These are phyloP conservation scores for Enteromius treurensis DNA, from an alignment of 2,797 vertebrate species.

Conservation along the genomic window DNA sequence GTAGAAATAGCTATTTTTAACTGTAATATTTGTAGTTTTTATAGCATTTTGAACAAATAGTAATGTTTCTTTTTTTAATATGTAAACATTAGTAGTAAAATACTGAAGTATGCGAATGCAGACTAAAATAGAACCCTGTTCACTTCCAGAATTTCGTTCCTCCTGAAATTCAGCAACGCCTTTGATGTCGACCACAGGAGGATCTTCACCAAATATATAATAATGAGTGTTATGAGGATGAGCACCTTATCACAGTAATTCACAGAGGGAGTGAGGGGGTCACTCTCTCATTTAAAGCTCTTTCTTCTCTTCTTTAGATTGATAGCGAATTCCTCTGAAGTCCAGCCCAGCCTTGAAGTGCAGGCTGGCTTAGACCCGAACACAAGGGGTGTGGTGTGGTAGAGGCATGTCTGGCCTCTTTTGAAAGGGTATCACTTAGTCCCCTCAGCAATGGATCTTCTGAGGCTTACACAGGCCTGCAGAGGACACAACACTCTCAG, in stretches of 20 bases:
- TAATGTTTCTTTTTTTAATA: background rate
- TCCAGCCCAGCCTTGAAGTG: constrained; percentile 76
- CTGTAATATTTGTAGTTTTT: background rate
- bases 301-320: constrained; percentile 69
- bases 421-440: constrained; percentile 74
- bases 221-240: constrained; percentile 64
- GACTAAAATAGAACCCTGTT: background rate
- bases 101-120: background rate
- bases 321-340: constrained; percentile 74
- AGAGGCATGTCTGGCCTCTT: constrained; percentile 55
- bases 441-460: constrained; percentile 73
- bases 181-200: constrained; percentile 57
- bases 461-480: constrained; percentile 63
- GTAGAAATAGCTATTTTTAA: background rate
- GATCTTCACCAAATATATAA: constrained; percentile 62
- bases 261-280: constrained; percentile 63
- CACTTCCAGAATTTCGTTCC: background rate
- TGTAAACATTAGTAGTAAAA: background rate
- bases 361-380: constrained; percentile 69
- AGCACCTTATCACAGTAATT: constrained; percentile 70
- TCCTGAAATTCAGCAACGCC: background rate
- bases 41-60: background rate
- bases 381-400: constrained; percentile 73
- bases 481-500: constrained; percentile 56
- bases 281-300: constrained; percentile 64